These are phyloP conservation scores for Reticulitermes speratus DNA, from an alignment of 1,140 invertebrate species.

Conservation along the genomic window DNA sequence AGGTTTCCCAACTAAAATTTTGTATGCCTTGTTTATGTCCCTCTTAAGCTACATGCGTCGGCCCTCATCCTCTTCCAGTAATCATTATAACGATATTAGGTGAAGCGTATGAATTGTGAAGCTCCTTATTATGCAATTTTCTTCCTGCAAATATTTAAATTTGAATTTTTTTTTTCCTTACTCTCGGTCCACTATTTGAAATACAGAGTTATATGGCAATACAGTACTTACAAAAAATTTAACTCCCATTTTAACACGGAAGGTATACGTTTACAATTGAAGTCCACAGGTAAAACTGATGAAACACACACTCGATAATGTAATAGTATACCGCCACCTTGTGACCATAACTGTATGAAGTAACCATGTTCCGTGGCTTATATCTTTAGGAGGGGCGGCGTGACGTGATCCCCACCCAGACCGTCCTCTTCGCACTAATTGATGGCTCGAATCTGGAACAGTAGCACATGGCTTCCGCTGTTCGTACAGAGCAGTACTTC, in stretches of 20 bases:
- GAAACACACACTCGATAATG: neutral
- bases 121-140: no score
- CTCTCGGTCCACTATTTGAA: neutral
- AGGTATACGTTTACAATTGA: no score
- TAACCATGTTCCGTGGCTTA: neutral
- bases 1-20: no score
- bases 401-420: neutral
- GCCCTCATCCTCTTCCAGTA: no score
- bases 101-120: no score
- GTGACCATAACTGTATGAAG: neutral
- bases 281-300: neutral
- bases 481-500: neutral
- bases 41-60: no score
- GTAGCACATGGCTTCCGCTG: neutral
- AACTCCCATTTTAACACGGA: neutral
- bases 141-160: no score
- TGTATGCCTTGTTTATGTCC: no score
- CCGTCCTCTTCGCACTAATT: neutral
- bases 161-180: no score
- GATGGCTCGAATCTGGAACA: neutral
- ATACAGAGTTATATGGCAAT: neutral
- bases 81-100: no score
- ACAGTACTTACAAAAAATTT: neutral
- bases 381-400: neutral
- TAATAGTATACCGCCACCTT: neutral